Percentiles rank a stretch among this genome's conserved stretches.
These are phyloP conservation scores for Harpalus rubripes DNA, from an alignment of 2,888 invertebrate species.

Conservation along the genomic window DNA sequence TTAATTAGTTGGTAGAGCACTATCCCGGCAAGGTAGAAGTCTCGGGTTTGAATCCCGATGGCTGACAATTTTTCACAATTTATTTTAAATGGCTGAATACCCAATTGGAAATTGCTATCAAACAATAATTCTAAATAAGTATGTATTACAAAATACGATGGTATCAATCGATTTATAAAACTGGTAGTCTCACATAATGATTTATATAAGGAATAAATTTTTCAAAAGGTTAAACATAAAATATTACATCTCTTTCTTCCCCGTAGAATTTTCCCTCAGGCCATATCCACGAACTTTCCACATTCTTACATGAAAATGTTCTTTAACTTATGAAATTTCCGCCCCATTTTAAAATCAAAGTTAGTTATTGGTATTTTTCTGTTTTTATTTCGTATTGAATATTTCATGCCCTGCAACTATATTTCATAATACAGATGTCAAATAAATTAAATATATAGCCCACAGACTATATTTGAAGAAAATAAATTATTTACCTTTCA, in stretches of 20 bases:
- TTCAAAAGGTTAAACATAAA: neutral
- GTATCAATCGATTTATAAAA: no score
- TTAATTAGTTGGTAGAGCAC: no score
- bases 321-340: constrained; percentile 24
- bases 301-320: constrained; percentile 49
- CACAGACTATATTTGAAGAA: neutral
- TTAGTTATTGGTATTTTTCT: constrained; percentile 21
- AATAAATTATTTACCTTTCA: constrained; percentile 19
- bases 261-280: constrained; percentile 13
- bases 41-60: no score
- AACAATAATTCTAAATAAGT: no score
- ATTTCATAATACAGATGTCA: constrained; percentile 17
- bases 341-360: constrained; percentile 41
- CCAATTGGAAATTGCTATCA: no score
- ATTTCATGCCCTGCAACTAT: neutral
- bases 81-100: no score
- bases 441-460: neutral
- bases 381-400: neutral
- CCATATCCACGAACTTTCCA: constrained; percentile 24
- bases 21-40: no score
- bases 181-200: no score
- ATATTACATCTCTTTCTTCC: neutral
- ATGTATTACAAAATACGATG: no score
- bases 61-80: no score
- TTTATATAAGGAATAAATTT: neutral